Base-by-base conservation (phyloP, 2,888 invertebrate species). In the Stenotaenia linearis region DNA sequence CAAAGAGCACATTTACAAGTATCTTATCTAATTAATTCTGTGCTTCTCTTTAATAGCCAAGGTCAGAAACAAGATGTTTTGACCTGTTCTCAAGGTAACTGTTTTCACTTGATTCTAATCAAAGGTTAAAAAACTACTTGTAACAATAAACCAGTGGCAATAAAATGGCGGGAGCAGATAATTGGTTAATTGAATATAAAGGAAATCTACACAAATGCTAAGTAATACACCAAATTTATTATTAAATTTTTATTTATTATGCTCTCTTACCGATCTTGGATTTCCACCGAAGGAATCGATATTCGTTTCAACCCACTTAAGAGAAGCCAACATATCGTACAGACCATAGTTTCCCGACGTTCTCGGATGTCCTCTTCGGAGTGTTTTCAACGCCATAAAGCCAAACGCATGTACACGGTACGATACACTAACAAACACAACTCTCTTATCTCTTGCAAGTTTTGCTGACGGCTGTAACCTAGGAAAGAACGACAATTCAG, bases 271-370 rank as follows among this genome's bases (percentile, higher is more conserved):
- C 79, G 82, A 83, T 0, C 89, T 88, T 0, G 91, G 90, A 85
- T 95, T 92, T 0, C 95, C 95, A 0, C 95, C 95, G 84, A 96
- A 96, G 85, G 93, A 90, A 80, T 90, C 90, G 75, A 95, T 93
- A 85, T 96, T 95, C 82, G 91, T 86, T 81, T 93, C 89, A 1
- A 95, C 90, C 95, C 95, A 96, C 80, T 91, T 89, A 21, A 96
- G 87, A 0, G 91, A 93, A 0, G 90, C 90, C 15, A 94, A 85
- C 80, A 95, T 90, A 84, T 96, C 96, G 0, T 92, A 92, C 0
- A 95, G 89, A 0, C 92, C 96, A 84, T 95, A 95, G 86, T 96
- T 96, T 35, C 95, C 95, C 0, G 94, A 93, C 0, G 91, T 91
- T 32, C 89, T 90, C 0, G 93, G 92, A 23, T 90, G 89, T 0